Percentiles rank a stretch among this genome's conserved stretches.
Conservation (phyloP, 1,140 invertebrate genomes). For the Drosophila ohnishii region DNA sequence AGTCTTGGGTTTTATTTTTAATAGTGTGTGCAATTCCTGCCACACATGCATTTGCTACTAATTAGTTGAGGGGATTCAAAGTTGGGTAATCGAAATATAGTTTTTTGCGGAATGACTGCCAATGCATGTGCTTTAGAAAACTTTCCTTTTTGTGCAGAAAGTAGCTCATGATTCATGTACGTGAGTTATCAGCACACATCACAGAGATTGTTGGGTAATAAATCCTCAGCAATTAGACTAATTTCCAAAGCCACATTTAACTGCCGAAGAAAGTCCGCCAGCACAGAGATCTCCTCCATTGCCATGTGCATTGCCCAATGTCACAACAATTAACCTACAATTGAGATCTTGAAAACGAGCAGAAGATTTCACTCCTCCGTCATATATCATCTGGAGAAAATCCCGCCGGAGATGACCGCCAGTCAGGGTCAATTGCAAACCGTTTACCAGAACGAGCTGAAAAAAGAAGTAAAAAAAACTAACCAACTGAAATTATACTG, state of each 20-base stretch:
- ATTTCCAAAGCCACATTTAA: slow-evolving; percentile 51
- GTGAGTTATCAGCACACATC: slow-evolving; percentile 43
- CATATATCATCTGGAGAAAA: slow-evolving; percentile 64
- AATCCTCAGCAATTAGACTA: slow-evolving; percentile 44
- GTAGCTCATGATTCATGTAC: slow-evolving; percentile 26
- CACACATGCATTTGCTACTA: slow-evolving; percentile 48
- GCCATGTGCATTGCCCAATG: slow-evolving; percentile 67
- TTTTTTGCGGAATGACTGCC: neutral
- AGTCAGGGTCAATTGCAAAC: slow-evolving; percentile 47
- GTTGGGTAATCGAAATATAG: slow-evolving; percentile 24
- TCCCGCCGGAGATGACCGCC: slow-evolving; percentile 41
- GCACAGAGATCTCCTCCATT: slow-evolving; percentile 13
- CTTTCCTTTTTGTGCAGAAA: slow-evolving; percentile 54
- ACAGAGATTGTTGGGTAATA: slow-evolving; percentile 45
- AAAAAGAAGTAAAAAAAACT: slow-evolving; percentile 4
- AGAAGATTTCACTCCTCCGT: slow-evolving; percentile 69
- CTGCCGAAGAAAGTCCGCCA: slow-evolving; percentile 63
- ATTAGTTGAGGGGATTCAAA: slow-evolving; percentile 31
- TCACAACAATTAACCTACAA: slow-evolving; percentile 75
- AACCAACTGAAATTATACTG: slow-evolving; percentile 36
- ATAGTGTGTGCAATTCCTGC: slow-evolving; percentile 34
- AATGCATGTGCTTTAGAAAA: slow-evolving; percentile 22
- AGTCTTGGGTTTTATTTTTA: slow-evolving; percentile 29
- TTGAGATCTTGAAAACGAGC: slow-evolving; percentile 63
- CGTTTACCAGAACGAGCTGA: slow-evolving; percentile 30